Evolutionary conservation across 2,797 vertebrate genomes (phyloP).

Genomic region (Cryptoblepharus egeriae): DNA sequence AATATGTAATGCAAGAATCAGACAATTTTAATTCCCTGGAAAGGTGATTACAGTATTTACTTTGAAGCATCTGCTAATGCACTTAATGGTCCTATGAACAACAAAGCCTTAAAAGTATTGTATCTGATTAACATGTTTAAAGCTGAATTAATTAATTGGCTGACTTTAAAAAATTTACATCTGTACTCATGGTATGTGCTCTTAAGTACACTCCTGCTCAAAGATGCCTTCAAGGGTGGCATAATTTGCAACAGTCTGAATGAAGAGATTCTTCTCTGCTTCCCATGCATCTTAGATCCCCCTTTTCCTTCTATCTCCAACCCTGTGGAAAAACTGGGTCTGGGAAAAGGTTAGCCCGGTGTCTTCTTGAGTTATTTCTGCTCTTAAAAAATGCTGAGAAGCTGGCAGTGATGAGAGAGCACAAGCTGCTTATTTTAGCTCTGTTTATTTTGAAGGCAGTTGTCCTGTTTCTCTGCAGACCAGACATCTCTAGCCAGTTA

Average conservation of each 20-base stretch:
- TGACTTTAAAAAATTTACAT: background rate
- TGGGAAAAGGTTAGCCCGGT: conserved; percentile 12
- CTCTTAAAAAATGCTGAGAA: conserved; percentile 9
- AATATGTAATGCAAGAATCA: background rate
- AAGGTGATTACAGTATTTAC: background rate
- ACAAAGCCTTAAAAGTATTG: background rate
- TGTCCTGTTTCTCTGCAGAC: background rate
- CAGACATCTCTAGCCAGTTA: background rate
- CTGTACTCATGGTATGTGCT: background rate
- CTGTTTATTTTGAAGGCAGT: conserved; percentile 9
- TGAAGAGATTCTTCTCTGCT: background rate
- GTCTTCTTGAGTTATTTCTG: background rate
- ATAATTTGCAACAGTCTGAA: background rate
- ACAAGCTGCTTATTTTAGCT: conserved; percentile 28
- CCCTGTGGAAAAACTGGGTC: background rate
- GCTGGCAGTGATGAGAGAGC: background rate
- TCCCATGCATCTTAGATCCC: background rate
- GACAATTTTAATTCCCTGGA: background rate
- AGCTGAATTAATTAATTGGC: conserved; percentile 4
- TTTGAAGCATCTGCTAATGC: conserved; percentile 7
- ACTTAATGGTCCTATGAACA: background rate
- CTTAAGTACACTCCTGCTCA: background rate
- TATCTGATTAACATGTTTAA: background rate
- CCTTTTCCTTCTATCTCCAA: background rate
- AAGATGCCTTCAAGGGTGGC: background rate